phyloP scores from a whole-genome alignment of 2,888 invertebrate genomes.

The Dimorphilus gyrociliatus region DNA sequence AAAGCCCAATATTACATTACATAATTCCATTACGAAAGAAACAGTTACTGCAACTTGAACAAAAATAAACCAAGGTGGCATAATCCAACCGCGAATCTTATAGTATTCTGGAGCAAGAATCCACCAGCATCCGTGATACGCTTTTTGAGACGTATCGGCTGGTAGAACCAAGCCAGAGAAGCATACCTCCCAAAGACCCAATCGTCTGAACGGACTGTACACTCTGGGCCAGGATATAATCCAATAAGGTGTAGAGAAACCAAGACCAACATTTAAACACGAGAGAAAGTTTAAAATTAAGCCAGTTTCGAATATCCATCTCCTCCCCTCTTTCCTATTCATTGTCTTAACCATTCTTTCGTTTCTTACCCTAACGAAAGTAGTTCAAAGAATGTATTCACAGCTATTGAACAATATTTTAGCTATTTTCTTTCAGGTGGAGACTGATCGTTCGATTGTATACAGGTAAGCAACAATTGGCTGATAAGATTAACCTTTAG shows the following conservation, averaged over 20 bases:
- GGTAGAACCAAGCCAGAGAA: neutral
- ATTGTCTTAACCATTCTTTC: too few species aligned
- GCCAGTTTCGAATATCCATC: too few species aligned
- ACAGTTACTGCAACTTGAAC: slow-evolving; percentile 9
- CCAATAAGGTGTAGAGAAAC: neutral
- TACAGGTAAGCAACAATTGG: too few species aligned
- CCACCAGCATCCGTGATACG: slow-evolving; percentile 1
- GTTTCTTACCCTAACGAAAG: too few species aligned
- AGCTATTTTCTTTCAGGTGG: too few species aligned
- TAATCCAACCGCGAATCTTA: neutral
- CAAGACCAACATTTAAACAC: neutral
- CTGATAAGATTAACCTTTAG: too few species aligned
- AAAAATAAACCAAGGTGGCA: slow-evolving; percentile 10
- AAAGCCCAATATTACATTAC: slow-evolving; percentile 5
- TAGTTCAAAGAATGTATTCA: too few species aligned
- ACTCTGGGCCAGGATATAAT: neutral
- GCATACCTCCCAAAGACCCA: neutral
- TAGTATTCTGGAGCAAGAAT: neutral
- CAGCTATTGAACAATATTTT: too few species aligned
- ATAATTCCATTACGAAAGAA: slow-evolving; percentile 5
- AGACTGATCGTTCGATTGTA: too few species aligned
- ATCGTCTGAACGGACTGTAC: neutral
- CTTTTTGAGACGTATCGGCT: neutral
- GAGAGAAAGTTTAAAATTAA: neutral
- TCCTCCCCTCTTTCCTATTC: too few species aligned